These are phyloP conservation scores for Eristalinus sepulchralis DNA, from an alignment of 2,888 invertebrate species.

Conservation along the genomic window DNA sequence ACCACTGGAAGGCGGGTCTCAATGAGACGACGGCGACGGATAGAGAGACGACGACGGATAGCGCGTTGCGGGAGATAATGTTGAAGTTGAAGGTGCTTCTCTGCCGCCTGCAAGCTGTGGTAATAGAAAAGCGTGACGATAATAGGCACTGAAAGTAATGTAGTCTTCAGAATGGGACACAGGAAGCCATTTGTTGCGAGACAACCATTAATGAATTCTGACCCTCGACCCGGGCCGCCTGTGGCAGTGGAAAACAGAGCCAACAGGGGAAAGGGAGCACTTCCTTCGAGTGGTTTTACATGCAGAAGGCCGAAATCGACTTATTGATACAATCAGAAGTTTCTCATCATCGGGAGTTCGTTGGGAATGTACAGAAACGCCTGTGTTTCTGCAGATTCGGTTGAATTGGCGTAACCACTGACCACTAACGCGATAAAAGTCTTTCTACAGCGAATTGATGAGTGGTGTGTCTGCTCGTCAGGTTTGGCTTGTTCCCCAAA, in stretches of 20 bases:
- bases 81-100: constrained; percentile 38
- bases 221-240: constrained; percentile 28
- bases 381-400: too few relatives aligned
- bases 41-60: neutral
- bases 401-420: too few relatives aligned
- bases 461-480: too few relatives aligned
- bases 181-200: constrained; percentile 68
- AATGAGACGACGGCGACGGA: neutral
- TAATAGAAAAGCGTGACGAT: constrained; percentile 68
- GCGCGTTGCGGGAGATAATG: constrained; percentile 16
- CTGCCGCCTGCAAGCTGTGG: constrained; percentile 1
- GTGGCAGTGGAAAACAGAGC: neutral
- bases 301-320: neutral
- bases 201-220: constrained; percentile 67
- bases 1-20: neutral
- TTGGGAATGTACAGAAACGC: neutral
- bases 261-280: neutral
- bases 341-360: too few relatives aligned
- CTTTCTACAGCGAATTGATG: too few relatives aligned
- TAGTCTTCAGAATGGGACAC: constrained; percentile 62
- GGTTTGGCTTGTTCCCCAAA: too few relatives aligned
- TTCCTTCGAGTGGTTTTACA: neutral
- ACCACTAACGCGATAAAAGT: too few relatives aligned
- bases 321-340: too few relatives aligned
- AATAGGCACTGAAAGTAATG: constrained; percentile 69